Percentiles rank a stretch among this genome's conserved stretches.
These are phyloP conservation scores for Leptopilina syphax DNA, from an alignment of 2,888 invertebrate genomes.

Conservation along the genomic window DNA sequence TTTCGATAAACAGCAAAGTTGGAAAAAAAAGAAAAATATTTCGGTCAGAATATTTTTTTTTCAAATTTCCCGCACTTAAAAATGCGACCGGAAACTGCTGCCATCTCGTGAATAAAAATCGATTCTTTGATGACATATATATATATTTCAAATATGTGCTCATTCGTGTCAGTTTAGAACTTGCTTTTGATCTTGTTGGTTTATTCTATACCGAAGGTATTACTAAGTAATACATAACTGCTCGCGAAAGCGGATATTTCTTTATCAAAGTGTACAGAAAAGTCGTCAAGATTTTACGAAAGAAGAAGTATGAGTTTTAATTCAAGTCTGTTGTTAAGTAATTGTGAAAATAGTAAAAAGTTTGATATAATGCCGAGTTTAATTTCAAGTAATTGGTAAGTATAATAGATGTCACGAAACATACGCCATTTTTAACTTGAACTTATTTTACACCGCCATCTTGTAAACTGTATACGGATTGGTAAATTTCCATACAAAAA, in stretches of 20 bases:
- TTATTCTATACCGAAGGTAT: neutral
- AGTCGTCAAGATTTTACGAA: constrained; percentile 74
- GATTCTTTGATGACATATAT: neutral
- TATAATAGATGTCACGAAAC: constrained; percentile 58
- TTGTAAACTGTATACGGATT: constrained; percentile 56
- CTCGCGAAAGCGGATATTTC: constrained; percentile 35
- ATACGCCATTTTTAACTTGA: constrained; percentile 64
- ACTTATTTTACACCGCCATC: constrained; percentile 60
- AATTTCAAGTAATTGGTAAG: constrained; percentile 83
- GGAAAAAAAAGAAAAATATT: neutral
- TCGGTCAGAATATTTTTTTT: neutral
- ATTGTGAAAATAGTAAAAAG: constrained; percentile 75
- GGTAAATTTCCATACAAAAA: constrained; percentile 20
- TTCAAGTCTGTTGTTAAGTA: constrained; percentile 71
- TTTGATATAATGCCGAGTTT: constrained; percentile 81
- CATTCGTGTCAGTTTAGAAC: constrained; percentile 5
- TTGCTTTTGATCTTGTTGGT: constrained; percentile 13
- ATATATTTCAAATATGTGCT: neutral
- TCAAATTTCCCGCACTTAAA: neutral
- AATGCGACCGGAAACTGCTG: neutral
- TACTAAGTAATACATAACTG: neutral
- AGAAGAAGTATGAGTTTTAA: constrained; percentile 76
- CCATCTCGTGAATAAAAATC: constrained; percentile 12
- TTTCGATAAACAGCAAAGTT: neutral
- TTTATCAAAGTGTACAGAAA: constrained; percentile 42